Conservation (phyloP, 1,140 invertebrate species). For the Micrasema longulum region DNA sequence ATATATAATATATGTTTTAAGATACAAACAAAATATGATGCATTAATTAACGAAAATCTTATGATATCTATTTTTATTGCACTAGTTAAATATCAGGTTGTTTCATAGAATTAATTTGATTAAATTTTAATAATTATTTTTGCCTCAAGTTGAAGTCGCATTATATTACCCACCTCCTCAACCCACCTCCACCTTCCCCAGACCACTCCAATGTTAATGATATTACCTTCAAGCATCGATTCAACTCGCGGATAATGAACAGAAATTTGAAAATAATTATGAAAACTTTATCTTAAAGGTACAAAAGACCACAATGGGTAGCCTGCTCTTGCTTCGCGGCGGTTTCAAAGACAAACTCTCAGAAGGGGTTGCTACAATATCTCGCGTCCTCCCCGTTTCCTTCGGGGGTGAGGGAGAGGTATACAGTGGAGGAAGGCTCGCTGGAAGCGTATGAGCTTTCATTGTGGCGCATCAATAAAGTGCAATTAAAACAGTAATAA, state of each 20-base stretch:
- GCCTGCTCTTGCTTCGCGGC: constrained; percentile 21
- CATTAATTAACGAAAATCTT: too few relatives aligned
- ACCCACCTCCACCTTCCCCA: too few relatives aligned
- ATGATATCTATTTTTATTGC: too few relatives aligned
- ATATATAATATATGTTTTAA: too few relatives aligned
- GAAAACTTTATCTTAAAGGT: constrained; percentile 56
- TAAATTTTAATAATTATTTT: constrained; percentile 40
- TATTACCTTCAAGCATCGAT: constrained; percentile 54
- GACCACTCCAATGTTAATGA: constrained; percentile 53
- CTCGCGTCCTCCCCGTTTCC: background rate
- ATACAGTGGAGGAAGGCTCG: background rate
- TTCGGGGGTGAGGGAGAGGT: background rate
- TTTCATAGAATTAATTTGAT: constrained; percentile 4
- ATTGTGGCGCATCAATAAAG: constrained; percentile 55
- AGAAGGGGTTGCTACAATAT: too few relatives aligned
- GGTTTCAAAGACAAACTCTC: constrained; percentile 47
- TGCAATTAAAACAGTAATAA: constrained; percentile 56
- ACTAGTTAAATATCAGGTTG: too few relatives aligned
- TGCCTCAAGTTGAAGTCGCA: constrained; percentile 21
- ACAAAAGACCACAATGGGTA: constrained; percentile 54
- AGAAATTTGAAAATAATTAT: constrained; percentile 56
- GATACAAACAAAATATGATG: too few relatives aligned
- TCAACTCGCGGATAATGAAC: constrained; percentile 55
- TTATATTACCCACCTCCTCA: constrained; percentile 40
- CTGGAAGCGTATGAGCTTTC: constrained; percentile 43